Evolutionary conservation across 2,797 vertebrate species (phyloP), one percentile per base, ranked within the genome.

Genomic region (Merluccius polli): DNA sequence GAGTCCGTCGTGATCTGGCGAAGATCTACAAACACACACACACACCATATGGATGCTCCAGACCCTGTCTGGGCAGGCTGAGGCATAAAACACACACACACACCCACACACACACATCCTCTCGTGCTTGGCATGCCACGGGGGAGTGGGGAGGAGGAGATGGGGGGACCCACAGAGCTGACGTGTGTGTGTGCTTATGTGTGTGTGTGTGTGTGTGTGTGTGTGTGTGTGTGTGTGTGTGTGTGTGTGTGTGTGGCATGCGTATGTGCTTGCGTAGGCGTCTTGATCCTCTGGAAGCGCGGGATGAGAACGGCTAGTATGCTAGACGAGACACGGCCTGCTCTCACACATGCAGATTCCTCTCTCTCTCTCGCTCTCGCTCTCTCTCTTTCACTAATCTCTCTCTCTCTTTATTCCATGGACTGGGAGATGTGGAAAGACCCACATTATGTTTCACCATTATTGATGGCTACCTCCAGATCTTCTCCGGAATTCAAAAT

Each of bases 11-110:
- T n/a, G n/a, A n/a, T n/a, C n/a, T n/a, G n/a, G n/a, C n/a, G n/a
- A n/a, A n/a, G n/a, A n/a, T n/a, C n/a, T n/a, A n/a, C n/a, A n/a
- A n/a, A n/a, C 44, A 48, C 44, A 48, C 44, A 18, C 44, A 48
- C 44, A 48, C 35, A 73, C 78, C 81, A 80, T 79, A 80, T 80
- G 81, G 32, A 15, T 72, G 68, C 48, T 67, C 80, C 30, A 75
- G 69, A 72, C 75, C 63, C 30, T 63, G 68, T 73, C 75, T 74
- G 52, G 75, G 72, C 67, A 69, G 71, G 69, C 77, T 77, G 33
- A 76, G 77, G 69, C 70, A 70, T 68, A 32, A n/a, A 27, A 16
- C 30, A 59, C 18, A 35, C 68, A 44, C 44, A 48, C 44, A 48
- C 12, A 67, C 63, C 27, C 8, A 67, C 63, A 29, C 24, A 65